Evolutionary conservation across 2,888 invertebrate genomes (phyloP).

Genomic region (Operophtera brumata): DNA sequence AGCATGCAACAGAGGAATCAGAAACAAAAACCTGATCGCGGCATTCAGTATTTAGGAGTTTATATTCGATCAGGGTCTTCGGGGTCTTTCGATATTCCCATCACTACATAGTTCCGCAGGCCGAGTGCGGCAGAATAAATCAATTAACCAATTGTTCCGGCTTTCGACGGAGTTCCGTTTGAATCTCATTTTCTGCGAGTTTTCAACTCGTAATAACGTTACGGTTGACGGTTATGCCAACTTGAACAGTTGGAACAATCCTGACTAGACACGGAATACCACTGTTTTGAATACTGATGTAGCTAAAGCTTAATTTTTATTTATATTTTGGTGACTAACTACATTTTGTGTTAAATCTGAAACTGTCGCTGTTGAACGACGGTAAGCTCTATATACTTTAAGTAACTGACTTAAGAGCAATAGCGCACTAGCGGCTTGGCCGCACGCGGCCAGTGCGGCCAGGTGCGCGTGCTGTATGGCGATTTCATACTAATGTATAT

Average conservation of each 20-base stretch:
- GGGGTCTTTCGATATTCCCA: slow-evolving; percentile 11
- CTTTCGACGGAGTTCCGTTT: slow-evolving; percentile 12
- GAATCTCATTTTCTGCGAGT: slow-evolving; percentile 18
- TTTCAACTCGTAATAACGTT: slow-evolving; percentile 22
- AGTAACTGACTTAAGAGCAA: too few relatives aligned
- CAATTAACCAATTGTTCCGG: slow-evolving; percentile 27
- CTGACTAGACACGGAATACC: slow-evolving; percentile 14
- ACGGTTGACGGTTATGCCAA: slow-evolving; percentile 16
- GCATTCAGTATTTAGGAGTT: too few relatives aligned
- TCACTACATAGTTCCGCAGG: slow-evolving; percentile 14
- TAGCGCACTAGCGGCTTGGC: too few relatives aligned
- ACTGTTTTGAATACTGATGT: slow-evolving; percentile 3
- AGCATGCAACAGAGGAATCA: too few relatives aligned
- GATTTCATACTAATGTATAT: too few relatives aligned
- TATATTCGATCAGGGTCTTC: neutral
- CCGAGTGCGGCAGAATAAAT: slow-evolving; percentile 25
- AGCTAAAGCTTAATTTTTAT: slow-evolving; percentile 1
- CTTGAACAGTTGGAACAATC: slow-evolving; percentile 14
- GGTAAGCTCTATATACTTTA: too few relatives aligned
- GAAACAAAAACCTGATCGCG: too few relatives aligned
- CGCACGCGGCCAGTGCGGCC: too few relatives aligned
- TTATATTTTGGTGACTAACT: neutral
- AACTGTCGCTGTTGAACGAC: neutral
- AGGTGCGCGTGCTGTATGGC: too few relatives aligned
- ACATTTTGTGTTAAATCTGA: neutral